Base-by-base conservation (phyloP, 2,113 vertebrate species). In the Rhombomys opimus region DNA sequence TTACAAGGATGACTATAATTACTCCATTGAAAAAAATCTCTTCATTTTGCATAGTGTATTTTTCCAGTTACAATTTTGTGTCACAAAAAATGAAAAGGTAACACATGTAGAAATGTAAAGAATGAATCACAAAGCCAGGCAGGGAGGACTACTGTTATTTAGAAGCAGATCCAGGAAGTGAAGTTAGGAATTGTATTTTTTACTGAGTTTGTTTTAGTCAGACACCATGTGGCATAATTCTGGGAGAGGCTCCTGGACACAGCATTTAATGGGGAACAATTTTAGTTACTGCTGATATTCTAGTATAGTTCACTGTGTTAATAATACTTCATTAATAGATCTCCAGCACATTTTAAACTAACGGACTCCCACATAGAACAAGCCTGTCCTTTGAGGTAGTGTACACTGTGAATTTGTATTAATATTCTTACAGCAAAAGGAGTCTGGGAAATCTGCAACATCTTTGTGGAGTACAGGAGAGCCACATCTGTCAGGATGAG, bases 51-150 rank as follows among this genome's bases (percentile, higher is more conserved):
- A 96, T 82, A 72, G 80, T 38, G 27, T 80, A 70, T 96, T 95
- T 97, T 96, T 88, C 54, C 75, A 88, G 22, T 96, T 93, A 38
- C 84, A 80, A 86, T 80, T 14, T 27, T 80, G 18, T 23, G 9
- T 82, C 59, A 23, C n/a, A 70, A 54, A 68, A 32, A 67, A 75
- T 65, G 90, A 70, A 35, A 35, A 35, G 57, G 18, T 80, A 68
- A 38, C 32, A 46, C 75, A 87, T 87, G 11, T 75, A 65, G 75
- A 96, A 91, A 91, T 6, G 4, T 27, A 46, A 82, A 35, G 10
- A n/a, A 67, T 41, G 18, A 89, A 61, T 75, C 84, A 82, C 30
- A 63, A 61, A 75, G 46, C 63, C 32, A 92, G 0, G 1, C 77
- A 78, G 22, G 59, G 78, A 88, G 35, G 76, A 84, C 38, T 77